Percentiles rank a stretch among this genome's conserved stretches.
Conservation (phyloP, 1,140 invertebrate species). For the Orius insidiosus region DNA sequence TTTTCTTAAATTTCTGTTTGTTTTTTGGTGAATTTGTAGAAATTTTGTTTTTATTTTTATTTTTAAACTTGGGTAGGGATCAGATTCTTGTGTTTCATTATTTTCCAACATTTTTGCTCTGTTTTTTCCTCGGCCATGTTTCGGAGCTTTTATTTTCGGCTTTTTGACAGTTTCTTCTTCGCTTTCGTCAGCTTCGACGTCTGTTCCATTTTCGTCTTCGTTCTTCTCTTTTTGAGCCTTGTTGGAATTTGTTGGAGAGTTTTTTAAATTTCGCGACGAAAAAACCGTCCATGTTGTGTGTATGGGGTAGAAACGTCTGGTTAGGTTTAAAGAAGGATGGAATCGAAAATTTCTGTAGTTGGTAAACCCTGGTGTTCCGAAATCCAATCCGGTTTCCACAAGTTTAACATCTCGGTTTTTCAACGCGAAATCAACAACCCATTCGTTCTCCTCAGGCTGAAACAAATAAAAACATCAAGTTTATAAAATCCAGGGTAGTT, state of each 20-base stretch:
- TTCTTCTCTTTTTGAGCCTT: constrained; percentile 12
- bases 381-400: constrained; percentile 81
- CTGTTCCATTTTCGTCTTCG: constrained; percentile 7
- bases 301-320: constrained; percentile 92
- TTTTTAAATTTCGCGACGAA: constrained; percentile 98
- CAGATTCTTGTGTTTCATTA: too few species aligned
- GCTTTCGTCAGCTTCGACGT: background rate
- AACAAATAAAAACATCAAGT: background rate
- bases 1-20: too few species aligned
- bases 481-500: background rate
- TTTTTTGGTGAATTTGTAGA: too few species aligned
- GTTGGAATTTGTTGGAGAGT: constrained; percentile 50
- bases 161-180: constrained; percentile 1
- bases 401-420: constrained; percentile 89
- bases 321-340: constrained; percentile 80
- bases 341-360: constrained; percentile 78
- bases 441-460: constrained; percentile 93
- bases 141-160: background rate
- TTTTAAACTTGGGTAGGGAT: too few species aligned
- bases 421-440: constrained; percentile 89
- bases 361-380: constrained; percentile 88
- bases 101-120: background rate
- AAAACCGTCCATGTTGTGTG: constrained; percentile 99
- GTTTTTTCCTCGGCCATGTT: constrained; percentile 5
- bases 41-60: too few species aligned